Conservation (phyloP, 2,888 invertebrate species). For the Gymnocheta viridis region DNA sequence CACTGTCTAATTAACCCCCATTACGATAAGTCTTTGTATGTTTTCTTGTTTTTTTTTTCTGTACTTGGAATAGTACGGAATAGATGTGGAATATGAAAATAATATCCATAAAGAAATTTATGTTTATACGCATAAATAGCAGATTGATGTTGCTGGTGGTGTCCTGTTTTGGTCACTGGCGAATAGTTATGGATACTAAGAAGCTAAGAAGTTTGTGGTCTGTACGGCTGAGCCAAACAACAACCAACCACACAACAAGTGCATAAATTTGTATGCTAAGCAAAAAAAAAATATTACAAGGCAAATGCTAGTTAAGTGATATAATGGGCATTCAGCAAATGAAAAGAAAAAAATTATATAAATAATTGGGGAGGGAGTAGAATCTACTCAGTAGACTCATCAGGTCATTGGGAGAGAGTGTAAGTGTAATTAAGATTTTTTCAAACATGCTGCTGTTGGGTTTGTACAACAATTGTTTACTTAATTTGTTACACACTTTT, state of each 20-base stretch:
- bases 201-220: constrained; percentile 24
- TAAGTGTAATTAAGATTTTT: constrained; percentile 58
- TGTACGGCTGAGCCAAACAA: constrained; percentile 28
- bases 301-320: constrained; percentile 47
- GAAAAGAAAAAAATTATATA: not conserved
- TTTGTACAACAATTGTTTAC: constrained; percentile 21
- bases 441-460: not conserved
- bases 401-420: constrained; percentile 45
- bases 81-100: constrained; percentile 46
- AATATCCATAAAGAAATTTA: constrained; percentile 39
- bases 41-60: constrained; percentile 9
- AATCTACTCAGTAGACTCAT: too few relatives aligned
- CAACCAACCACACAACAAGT: constrained; percentile 45
- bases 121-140: constrained; percentile 10
- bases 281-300: constrained; percentile 27
- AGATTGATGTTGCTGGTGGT: constrained; percentile 55
- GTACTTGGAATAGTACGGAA: constrained; percentile 1
- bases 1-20: constrained; percentile 79
- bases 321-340: constrained; percentile 64
- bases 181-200: not conserved
- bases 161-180: constrained; percentile 68
- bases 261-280: constrained; percentile 61
- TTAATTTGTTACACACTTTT: constrained; percentile 41
- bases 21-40: constrained; percentile 66
- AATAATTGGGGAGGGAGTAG: constrained; percentile 41